Conservation (phyloP, 2,113 vertebrate genomes). For the Dicaeum eximium region DNA sequence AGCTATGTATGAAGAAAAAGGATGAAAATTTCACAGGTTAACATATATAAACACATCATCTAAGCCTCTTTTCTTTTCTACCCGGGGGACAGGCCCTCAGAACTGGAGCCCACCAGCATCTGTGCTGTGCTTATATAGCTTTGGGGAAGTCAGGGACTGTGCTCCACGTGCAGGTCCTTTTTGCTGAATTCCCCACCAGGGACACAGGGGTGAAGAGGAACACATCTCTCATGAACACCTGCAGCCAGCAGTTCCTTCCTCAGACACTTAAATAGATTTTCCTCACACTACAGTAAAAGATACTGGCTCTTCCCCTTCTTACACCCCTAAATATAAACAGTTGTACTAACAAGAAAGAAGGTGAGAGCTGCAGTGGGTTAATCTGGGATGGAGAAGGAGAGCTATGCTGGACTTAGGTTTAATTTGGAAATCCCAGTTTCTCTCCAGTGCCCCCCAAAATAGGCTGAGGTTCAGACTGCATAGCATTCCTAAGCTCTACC, state of each 20-base stretch:
- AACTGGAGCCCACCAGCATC: accelerated
- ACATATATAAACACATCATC: neutral
- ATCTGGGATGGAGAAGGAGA: neutral
- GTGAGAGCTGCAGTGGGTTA: neutral
- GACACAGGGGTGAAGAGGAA: constrained; percentile 63
- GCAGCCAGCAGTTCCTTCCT: constrained; percentile 60
- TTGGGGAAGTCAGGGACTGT: constrained; percentile 56
- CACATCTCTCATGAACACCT: constrained; percentile 63
- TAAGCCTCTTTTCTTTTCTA: neutral
- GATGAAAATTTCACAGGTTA: neutral
- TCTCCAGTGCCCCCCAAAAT: neutral
- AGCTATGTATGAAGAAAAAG: neutral
- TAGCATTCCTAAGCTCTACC: neutral
- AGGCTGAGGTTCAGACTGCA: neutral
- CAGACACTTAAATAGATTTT: constrained; percentile 47
- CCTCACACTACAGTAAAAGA: neutral
- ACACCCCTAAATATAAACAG: neutral
- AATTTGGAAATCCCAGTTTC: neutral
- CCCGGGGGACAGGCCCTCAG: neutral
- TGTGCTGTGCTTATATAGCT: constrained; percentile 5
- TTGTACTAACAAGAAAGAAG: neutral
- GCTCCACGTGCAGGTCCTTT: constrained; percentile 20
- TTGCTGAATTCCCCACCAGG: constrained; percentile 71
- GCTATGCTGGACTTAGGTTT: neutral
- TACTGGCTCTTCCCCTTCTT: constrained; percentile 33